Conservation (phyloP, 2,888 invertebrate species). For the Gastrophysa polygoni region DNA sequence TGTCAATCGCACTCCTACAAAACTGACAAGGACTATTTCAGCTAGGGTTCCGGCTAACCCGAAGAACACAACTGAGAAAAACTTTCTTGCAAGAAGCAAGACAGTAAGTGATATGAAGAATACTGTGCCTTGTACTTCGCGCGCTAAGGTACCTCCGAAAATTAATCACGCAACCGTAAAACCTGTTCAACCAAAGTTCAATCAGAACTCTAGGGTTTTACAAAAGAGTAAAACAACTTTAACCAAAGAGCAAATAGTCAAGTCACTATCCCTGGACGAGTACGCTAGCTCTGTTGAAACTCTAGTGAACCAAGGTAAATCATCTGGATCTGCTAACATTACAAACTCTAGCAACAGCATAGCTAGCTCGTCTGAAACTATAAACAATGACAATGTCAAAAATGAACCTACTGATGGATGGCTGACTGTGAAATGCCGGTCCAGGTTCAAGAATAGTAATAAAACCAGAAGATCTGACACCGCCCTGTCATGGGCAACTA, state of each 20-base stretch:
- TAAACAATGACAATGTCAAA: slow-evolving; percentile 63
- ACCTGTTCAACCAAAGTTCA: not conserved
- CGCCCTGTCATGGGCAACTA: slow-evolving; percentile 66
- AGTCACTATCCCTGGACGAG: slow-evolving; percentile 44
- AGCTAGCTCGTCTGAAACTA: slow-evolving; percentile 65
- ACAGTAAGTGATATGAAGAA: slow-evolving; percentile 56
- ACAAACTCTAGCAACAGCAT: slow-evolving; percentile 52
- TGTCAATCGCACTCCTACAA: slow-evolving; percentile 22
- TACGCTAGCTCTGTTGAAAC: slow-evolving; percentile 55
- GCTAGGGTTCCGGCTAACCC: not conserved
- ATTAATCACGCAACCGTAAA: not conserved
- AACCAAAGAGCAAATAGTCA: slow-evolving; percentile 43
- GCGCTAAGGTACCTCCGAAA: slow-evolving; percentile 9
- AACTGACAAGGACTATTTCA: slow-evolving; percentile 18
- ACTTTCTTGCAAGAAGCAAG: slow-evolving; percentile 51
- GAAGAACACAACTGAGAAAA: slow-evolving; percentile 16
- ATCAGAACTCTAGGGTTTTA: slow-evolving; percentile 18
- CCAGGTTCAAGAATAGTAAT: slow-evolving; percentile 63
- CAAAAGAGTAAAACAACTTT: slow-evolving; percentile 47
- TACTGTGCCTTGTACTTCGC: slow-evolving; percentile 2
- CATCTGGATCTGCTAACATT: slow-evolving; percentile 41
- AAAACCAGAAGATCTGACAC: slow-evolving; percentile 59
- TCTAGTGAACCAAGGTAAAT: slow-evolving; percentile 50
- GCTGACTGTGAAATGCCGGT: slow-evolving; percentile 84
- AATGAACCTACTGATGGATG: slow-evolving; percentile 72